Base-by-base conservation (phyloP, 1,140 invertebrate species). In the Cotesia glomerata region DNA sequence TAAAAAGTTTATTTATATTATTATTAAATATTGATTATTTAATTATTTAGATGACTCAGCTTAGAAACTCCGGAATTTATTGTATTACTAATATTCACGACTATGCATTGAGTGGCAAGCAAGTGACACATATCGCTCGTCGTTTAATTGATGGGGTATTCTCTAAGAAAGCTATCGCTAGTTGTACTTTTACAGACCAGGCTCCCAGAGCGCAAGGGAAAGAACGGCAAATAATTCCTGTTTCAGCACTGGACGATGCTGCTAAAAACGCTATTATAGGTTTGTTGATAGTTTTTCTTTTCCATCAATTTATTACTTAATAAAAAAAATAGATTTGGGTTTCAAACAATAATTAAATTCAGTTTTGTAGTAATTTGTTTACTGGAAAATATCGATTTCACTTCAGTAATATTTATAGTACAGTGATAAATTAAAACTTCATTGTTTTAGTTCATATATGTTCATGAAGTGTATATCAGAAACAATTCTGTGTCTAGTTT, bases 181-280 rank as follows among this genome's bases (percentile, higher is more conserved):
- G 74, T 59, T 77, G 74, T 74, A 80, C 78, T 7, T 76, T 77
- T 64, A 80, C 77, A 2, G 77, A 77, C 62, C 78, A 80, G 74
- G 75, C 78, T 64, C 77, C 77, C 14, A 67, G 78, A 71, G 75
- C 77, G 14, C 74, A 78, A 32, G 77, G 77, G 62, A 78, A 78
- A 71, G 75, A 78, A 65, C 72, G 77, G 45, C 16, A 78, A 13
- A 77, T 75, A 26, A 74, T 76, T 66, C 75, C 76, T 45, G 76
- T 78, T 8, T 74, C 76, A 63, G 75, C 74, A 61, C 68, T 80
- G 61, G 75, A 78, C 51, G 74, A 75, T 36, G 76, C 71, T n/a
- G 79, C 77, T 45, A 77, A 77, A 73, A 76, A 77, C n/a, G 77
- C 75, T 3, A 80, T 80, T 16, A 80, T 80, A 11, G 76, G 77